Percentiles rank a stretch among this genome's conserved stretches.
These are phyloP conservation scores for Anseranas semipalmata DNA, from an alignment of 2,113 vertebrate genomes.

Conservation along the genomic window DNA sequence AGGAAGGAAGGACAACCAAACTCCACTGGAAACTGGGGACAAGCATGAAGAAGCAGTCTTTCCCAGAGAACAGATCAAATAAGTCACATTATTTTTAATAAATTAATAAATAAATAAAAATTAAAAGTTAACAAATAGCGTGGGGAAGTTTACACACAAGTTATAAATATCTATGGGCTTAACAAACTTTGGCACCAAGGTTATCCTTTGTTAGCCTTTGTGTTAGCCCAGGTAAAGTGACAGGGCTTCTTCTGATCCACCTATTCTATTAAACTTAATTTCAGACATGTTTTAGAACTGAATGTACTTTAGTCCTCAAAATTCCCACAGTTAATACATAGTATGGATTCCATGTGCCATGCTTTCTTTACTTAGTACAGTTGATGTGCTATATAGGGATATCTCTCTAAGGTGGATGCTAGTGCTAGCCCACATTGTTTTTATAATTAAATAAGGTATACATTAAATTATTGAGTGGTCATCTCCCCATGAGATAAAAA, in stretches of 20 bases:
- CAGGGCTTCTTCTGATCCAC: background rate
- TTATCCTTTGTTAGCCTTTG: background rate
- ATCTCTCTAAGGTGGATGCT: background rate
- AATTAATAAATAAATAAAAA: background rate
- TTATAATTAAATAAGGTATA: background rate
- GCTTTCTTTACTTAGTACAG: background rate
- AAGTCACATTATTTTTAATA: background rate
- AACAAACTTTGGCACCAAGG: background rate
- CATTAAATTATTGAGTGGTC: background rate
- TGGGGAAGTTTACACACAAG: background rate
- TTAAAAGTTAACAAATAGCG: background rate
- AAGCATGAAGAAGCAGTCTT: background rate
- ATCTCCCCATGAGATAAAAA: background rate
- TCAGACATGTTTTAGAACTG: background rate
- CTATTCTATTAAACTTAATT: background rate
- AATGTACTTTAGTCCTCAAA: background rate
- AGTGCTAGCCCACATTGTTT: background rate
- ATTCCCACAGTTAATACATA: background rate
- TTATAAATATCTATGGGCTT: background rate
- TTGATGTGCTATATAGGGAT: background rate
- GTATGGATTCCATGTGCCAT: background rate
- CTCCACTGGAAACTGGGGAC: background rate
- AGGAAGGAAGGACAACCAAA: background rate
- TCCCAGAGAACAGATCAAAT: background rate
- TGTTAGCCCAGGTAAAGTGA: background rate